A percentile compares a stretch with the other conserved stretches of the same genome.
Conservation (phyloP, 2,113 vertebrate species). For the Hipposideros armiger region DNA sequence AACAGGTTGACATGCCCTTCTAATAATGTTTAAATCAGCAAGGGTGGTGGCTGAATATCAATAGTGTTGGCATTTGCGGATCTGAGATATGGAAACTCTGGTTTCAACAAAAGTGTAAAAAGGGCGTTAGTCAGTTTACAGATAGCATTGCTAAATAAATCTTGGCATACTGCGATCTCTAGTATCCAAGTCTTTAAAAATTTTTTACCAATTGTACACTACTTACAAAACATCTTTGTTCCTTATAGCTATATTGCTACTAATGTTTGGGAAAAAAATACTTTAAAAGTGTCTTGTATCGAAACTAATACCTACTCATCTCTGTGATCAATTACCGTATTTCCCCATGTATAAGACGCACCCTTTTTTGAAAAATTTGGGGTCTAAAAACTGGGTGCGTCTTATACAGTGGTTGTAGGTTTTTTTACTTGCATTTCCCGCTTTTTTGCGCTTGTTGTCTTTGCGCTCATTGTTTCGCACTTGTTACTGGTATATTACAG, state of each 20-base stretch:
- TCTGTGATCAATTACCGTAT: background rate
- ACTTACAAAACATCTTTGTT: background rate
- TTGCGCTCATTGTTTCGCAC: too few relatives aligned
- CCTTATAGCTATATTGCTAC: background rate
- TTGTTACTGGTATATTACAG: too few relatives aligned
- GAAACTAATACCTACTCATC: background rate
- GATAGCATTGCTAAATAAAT: conserved; percentile 12
- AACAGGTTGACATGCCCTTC: conserved; percentile 40
- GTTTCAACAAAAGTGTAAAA: background rate
- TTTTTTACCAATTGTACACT: background rate
- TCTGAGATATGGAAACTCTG: background rate
- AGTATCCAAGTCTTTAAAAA: background rate
- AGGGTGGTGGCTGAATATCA: background rate
- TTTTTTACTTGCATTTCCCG: too few relatives aligned
- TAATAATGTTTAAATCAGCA: conserved; percentile 50
- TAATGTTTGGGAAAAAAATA: background rate
- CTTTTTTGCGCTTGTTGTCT: too few relatives aligned
- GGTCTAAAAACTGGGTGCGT: too few relatives aligned
- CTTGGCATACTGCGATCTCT: background rate
- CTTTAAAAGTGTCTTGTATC: background rate
- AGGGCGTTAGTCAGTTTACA: background rate
- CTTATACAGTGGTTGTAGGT: too few relatives aligned
- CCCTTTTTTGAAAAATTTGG: too few relatives aligned
- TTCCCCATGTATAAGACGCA: too few relatives aligned
- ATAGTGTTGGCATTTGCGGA: conserved; percentile 22